phyloP scores from a whole-genome alignment of 2,113 vertebrate species.

The Callipepla squamata region DNA sequence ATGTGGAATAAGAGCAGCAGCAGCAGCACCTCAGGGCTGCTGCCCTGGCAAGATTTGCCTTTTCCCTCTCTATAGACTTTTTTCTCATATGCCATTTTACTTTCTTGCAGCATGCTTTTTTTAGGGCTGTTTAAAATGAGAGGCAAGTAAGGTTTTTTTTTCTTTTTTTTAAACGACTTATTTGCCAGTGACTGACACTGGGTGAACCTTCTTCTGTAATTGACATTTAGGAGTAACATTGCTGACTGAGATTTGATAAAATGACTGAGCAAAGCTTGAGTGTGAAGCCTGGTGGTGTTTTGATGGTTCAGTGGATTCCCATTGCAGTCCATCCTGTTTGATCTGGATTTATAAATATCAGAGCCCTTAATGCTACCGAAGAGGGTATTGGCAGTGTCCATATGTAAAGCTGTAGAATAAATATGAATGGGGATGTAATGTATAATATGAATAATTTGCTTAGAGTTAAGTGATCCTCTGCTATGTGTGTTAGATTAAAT shows the following conservation, averaged over 20 bases:
- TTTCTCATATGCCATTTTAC: neutral
- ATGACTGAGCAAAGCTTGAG: neutral
- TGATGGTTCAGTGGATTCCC: slow-evolving; percentile 14
- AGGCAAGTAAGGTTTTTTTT: neutral
- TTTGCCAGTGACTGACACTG: neutral
- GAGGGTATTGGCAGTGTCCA: slow-evolving; percentile 30
- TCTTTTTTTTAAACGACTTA: neutral
- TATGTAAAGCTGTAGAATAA: slow-evolving; percentile 15
- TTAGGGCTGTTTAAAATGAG: neutral
- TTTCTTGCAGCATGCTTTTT: neutral
- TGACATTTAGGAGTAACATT: neutral
- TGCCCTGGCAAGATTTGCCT: fast-evolving
- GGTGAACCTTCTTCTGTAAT: slow-evolving; percentile 5
- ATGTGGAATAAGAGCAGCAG: neutral
- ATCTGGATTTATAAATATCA: slow-evolving; percentile 26
- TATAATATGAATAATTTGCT: slow-evolving; percentile 16
- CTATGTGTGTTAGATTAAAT: slow-evolving; percentile 15
- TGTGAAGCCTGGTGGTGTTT: neutral
- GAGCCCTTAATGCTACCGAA: neutral
- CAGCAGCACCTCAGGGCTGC: neutral
- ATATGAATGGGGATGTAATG: slow-evolving; percentile 17
- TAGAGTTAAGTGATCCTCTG: neutral
- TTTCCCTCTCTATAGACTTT: no score
- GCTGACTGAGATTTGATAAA: neutral
- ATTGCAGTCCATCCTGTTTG: slow-evolving; percentile 25